A percentile compares a stretch with the other conserved stretches of the same genome.
These are phyloP conservation scores for Mactra quadrangularis DNA, from an alignment of 1,140 invertebrate genomes.

Conservation along the genomic window DNA sequence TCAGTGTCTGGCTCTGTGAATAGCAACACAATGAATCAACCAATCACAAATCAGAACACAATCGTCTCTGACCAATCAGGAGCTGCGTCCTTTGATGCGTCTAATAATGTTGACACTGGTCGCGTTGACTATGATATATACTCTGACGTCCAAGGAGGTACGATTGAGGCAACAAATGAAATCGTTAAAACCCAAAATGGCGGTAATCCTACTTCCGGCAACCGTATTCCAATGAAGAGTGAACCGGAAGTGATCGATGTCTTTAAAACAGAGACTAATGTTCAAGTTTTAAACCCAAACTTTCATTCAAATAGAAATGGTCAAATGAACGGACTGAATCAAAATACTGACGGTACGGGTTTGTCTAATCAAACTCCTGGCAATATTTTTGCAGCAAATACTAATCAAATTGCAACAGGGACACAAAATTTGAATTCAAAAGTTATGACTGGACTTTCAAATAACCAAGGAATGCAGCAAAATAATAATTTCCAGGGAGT, in stretches of 20 bases:
- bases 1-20: neutral
- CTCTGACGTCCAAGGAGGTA: neutral
- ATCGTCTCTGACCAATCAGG: neutral
- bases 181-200: neutral
- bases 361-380: no score
- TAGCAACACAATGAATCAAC: neutral
- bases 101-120: neutral
- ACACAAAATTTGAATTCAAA: no score
- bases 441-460: no score
- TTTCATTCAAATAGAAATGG: neutral
- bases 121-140: conserved; percentile 19
- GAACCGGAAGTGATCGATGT: neutral
- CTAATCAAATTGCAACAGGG: no score
- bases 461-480: no score
- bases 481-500: no score
- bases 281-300: conserved; percentile 19
- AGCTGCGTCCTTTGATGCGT: neutral
- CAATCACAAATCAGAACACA: neutral
- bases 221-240: neutral
- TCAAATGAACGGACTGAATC: neutral
- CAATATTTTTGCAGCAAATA: no score
- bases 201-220: neutral
- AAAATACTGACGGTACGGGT: no score
- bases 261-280: conserved; percentile 28
- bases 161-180: neutral